Conservation (phyloP, 2,888 invertebrate genomes). For the Leptopterna dolabrata region DNA sequence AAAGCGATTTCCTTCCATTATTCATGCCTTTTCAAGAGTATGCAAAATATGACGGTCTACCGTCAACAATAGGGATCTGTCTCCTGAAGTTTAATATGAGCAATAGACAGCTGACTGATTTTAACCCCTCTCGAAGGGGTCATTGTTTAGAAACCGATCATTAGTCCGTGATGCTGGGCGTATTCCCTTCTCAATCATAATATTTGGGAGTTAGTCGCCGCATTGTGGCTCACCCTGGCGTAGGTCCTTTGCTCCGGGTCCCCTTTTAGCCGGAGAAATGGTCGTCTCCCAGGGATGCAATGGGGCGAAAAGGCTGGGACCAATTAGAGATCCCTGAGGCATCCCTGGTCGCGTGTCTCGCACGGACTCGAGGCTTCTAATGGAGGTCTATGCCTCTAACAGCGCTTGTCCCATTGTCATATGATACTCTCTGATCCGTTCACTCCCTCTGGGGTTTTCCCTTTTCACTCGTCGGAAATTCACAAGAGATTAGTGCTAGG, state of each 20-base stretch:
- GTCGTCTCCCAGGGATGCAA: slow-evolving; percentile 7
- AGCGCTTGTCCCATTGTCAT: slow-evolving; percentile 34
- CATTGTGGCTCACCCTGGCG: slow-evolving; percentile 47
- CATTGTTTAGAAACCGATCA: slow-evolving; percentile 46
- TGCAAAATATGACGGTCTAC: not conserved
- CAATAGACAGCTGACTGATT: slow-evolving; percentile 15
- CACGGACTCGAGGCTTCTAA: slow-evolving; percentile 5
- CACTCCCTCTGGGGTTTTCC: not conserved
- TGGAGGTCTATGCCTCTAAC: not conserved
- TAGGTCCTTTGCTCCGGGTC: not conserved
- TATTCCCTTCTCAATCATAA: slow-evolving; percentile 29
- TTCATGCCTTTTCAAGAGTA: not conserved
- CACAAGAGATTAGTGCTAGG: slow-evolving; percentile 39
- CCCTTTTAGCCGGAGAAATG: not conserved
- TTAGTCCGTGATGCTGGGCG: slow-evolving; percentile 26
- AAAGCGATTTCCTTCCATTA: not conserved
- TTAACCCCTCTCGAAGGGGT: not conserved
- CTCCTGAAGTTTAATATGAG: not conserved
- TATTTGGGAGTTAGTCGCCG: slow-evolving; percentile 51
- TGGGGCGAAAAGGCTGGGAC: slow-evolving; percentile 20
- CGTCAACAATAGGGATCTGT: not conserved
- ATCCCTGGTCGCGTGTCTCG: slow-evolving; percentile 33
- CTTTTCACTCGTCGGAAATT: slow-evolving; percentile 16
- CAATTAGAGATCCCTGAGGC: slow-evolving; percentile 31
- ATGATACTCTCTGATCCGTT: slow-evolving; percentile 35